A percentile compares a stretch with the other conserved stretches of the same genome.
Conservation (phyloP, 2,113 vertebrate species). For the Seriola rivoliana region DNA sequence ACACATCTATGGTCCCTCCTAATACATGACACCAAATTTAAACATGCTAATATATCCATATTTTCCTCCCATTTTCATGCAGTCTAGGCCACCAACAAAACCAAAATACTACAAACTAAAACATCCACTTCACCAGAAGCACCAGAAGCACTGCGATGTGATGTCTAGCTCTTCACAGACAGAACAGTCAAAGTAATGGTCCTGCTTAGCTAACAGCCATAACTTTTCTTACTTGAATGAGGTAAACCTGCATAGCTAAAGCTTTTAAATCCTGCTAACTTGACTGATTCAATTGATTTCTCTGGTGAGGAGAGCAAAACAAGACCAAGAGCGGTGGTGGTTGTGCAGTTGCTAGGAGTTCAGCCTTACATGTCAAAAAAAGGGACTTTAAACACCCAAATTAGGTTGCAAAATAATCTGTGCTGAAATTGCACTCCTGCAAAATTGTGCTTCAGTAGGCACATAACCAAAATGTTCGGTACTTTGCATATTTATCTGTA, state of each 20-base stretch:
- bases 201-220: neutral
- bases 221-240: neutral
- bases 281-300: neutral
- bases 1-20: neutral
- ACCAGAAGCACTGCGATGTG: neutral
- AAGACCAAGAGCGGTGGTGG: neutral
- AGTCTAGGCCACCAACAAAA: neutral
- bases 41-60: neutral
- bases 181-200: neutral
- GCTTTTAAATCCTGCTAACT: slow-evolving; percentile 14
- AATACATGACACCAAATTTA: neutral
- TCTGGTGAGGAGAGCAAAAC: neutral
- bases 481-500: slow-evolving; percentile 26
- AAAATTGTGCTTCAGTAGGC: slow-evolving; percentile 11
- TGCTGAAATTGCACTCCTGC: slow-evolving; percentile 14
- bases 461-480: slow-evolving; percentile 1
- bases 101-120: neutral
- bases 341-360: neutral
- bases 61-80: neutral
- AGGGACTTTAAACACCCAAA: slow-evolving; percentile 13
- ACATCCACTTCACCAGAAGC: neutral
- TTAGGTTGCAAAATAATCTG: slow-evolving; percentile 9
- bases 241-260: slow-evolving; percentile 10
- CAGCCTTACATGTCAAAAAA: neutral
- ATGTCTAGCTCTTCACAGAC: neutral